Base-by-base conservation (phyloP, 2,888 invertebrate genomes). In the Eulithis testata region DNA sequence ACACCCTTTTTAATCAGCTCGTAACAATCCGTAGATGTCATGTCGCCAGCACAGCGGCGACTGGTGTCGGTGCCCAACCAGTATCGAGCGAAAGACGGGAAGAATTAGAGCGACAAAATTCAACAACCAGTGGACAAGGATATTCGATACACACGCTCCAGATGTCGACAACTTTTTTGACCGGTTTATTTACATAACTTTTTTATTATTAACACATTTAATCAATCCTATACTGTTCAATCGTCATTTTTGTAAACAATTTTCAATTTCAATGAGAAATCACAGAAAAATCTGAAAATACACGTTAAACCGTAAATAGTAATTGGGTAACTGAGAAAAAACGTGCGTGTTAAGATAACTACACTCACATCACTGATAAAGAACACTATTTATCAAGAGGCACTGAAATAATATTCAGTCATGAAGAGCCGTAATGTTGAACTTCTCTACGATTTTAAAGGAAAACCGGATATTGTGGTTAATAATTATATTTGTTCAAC, bases 81-180 rank as follows among this genome's bases (percentile, higher is more conserved):
- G 72, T 64, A 68, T 74, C 82, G 80, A 81, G 76, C 86, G 81
- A 88, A 85, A 86, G 83, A 83, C 84, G 80, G 86, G 85, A 88
- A 83, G 85, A 91, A 92, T 90, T 88, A 90, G 92, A 93, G 91
- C 92, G 91, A 90, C 91, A 88, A 91, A 91, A 87, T 87, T 82
- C 86, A 84, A 89, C 85, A 84, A 84, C 83, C 84, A 82, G 79
- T 81, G 82, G 78, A 87, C 86, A 83, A 89, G 91, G 92, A 92
- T 90, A 92, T 88, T 90, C 89, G 90, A 91, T 89, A 91, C 86
- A 90, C 86, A 79, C 81, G 84, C 78, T 83, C 82, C 91, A 91
- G 91, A 86, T 88, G 85, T 88, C 82, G 84, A 76, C 89, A 92
- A 91, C 91, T 76, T 80, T 21, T 81, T 67, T 76, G 80, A 84